Evolutionary conservation across 2,888 invertebrate genomes (phyloP), one percentile per base, ranked within the genome.

Genomic region (Ectemnius lituratus): DNA sequence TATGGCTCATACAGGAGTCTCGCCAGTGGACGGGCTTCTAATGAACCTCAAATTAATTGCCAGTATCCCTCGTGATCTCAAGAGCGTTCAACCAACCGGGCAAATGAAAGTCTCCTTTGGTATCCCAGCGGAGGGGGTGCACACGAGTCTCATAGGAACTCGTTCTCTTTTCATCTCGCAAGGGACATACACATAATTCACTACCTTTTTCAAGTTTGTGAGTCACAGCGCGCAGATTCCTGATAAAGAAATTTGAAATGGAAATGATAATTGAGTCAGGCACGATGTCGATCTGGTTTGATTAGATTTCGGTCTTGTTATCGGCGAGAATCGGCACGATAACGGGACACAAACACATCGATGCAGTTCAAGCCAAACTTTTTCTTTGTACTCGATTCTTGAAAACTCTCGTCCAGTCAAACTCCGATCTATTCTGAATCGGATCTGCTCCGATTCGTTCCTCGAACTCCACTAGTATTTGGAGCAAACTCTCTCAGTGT

Each of bases 41-140:
- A 74, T 45, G 62, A 66, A 61, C 47, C 56, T 72, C 45, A 6
- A 78, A 80, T 75, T 70, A 76, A 80, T 79, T 64, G 45, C 47
- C 63, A 0, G 18, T 2, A 59, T 67, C 59, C 69, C 70, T 45
- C 18, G 56, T 13, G 47, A 16, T 3, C 59, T 52, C 28, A 8
- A 20, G 37, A 37, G 11, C 37, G 28, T 57, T 63, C 60, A 56
- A 49, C 23, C 18, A 49, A 60, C 67, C n/a, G 52, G 14, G 52
- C 52, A 13, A 52, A 52, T 52, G 52, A 52, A 14, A 52, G 52
- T 11, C 37, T 37, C 37, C 5, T 6, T 4, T 8, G 37, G 11
- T 37, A 11, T 37, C 37, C 37, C 37, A 11, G 8, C 5, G 11
- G 37, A 37, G 3, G 8, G 6, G 37, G 5, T 11, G 6, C 37